Evolutionary conservation across 2,888 invertebrate genomes (phyloP), one percentile per base, ranked within the genome.

Genomic region (Lottia scabra): DNA sequence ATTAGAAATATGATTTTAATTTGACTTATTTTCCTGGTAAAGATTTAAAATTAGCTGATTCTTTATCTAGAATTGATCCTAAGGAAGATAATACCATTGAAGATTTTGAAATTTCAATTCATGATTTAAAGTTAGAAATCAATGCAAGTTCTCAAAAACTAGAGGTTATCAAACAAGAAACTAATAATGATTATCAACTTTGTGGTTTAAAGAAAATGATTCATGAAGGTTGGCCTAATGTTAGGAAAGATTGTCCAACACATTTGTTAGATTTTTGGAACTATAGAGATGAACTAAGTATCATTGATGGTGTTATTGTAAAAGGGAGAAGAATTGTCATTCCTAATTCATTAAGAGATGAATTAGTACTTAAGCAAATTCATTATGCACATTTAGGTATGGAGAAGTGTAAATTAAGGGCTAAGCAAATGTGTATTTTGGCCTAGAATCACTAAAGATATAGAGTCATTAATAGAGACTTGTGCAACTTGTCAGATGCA

Each of bases 361-460:
- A 56, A n/a, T n/a, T n/a, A 6, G 56, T 23, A 19, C 56, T 56
- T 6, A 56, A 56, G 23, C 56, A 56, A 56, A 56, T 56, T 8
- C 56, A 56, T 56, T 56, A 56, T 56, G 56, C 56, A 56, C 56
- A 56, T 56, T 15, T 56, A 56, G 13, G 56, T 56, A 56, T 56
- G n/a, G 56, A 56, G 23, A 56, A 56, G 23, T 56, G 56, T 56
- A 56, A 56, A 56, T 19, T 56, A 23, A 56, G 56, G 23, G 56
- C 56, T 56, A 56, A 56, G n/a, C n/a, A 16, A 12, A 16, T 19
- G 56, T 56, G 56, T 56, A 56, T 56, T 19, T 56, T 56, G 56
- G 56, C n/a, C 56, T 23, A 56, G 23, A 12, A 56, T 56, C 23
- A 56, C 56, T n/a, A 56, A 56, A 56, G 56, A 56, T 12, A 56